Base-by-base conservation (phyloP, 2,113 vertebrate species). In the Bufo gargarizans region DNA sequence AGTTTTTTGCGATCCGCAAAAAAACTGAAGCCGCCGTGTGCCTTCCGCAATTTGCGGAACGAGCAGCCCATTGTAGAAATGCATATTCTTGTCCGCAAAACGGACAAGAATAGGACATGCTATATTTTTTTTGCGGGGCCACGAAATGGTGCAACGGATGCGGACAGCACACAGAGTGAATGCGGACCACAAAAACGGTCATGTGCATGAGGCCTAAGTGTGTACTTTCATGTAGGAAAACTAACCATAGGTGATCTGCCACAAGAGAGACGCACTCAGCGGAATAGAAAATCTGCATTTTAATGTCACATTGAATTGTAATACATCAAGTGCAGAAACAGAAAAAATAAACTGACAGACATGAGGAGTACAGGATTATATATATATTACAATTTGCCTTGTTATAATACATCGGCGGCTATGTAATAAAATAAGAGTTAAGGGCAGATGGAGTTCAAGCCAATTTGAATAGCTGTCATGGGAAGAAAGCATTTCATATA, bases 311-410 rank as follows among this genome's bases (percentile, higher is more conserved):
- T 84, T 96, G 93, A 96, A 95, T 95, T 96, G 97, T 95, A 96
- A 96, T 96, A 97, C 95, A 97, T 95, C 94, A 97, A 95, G 81
- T 95, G 93, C 92, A 96, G 94, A 91, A 95, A 95, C 96, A 86
- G 76, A 78, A 61, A 96, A 61, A 97, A 95, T 92, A 95, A 96
- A 95, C 93, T 89, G 92, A 96, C 95, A 96, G 95, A 96, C 95
- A 96, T 90, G 93, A 93, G 95, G 95, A 96, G 95, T 96, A 97
- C 94, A 97, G 93, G 96, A 93, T 94, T 95, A 95, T 92, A 93
- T 94, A 94, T 95, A 97, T 97, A 97, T 97, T 98, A 99, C 97
- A 99, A 94, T 97, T 96, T 97, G 95, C 95, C 95, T 95, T 94
- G 93, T 95, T 96, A 96, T 96, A 96, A 96, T 97, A 97, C 96